Percentiles rank a stretch among this genome's conserved stretches.
Conservation (phyloP, 2,113 vertebrate genomes). For the Amia ocellicauda region DNA sequence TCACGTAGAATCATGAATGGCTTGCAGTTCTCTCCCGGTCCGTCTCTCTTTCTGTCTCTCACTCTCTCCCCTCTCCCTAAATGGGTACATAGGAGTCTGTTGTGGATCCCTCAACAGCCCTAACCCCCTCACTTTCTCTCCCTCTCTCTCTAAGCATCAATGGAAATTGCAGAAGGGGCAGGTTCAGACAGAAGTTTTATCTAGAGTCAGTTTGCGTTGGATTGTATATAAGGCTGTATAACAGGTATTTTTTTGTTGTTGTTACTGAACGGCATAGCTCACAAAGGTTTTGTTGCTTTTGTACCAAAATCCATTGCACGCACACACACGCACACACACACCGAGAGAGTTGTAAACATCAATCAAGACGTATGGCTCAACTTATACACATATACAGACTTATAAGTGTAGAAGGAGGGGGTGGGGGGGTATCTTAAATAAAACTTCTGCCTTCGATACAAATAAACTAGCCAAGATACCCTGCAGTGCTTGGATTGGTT, state of each 20-base stretch:
- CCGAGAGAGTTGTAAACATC: constrained; percentile 58
- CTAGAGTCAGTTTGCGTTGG: constrained; percentile 47
- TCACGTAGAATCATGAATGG: constrained; percentile 65
- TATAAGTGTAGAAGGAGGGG: constrained; percentile 32
- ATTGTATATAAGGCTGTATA: constrained; percentile 39
- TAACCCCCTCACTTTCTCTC: constrained; percentile 23
- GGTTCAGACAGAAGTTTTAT: constrained; percentile 40
- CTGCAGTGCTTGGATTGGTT: neutral
- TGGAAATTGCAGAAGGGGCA: constrained; percentile 41
- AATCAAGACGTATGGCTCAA: constrained; percentile 42
- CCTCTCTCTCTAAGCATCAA: constrained; percentile 44
- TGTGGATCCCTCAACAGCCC: constrained; percentile 51
- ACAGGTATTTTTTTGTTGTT: constrained; percentile 12
- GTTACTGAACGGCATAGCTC: constrained; percentile 2
- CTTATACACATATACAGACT: constrained; percentile 40
- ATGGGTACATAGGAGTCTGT: constrained; percentile 10
- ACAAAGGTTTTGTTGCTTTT: constrained; percentile 35
- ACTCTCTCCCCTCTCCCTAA: constrained; percentile 11
- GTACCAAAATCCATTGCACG: constrained; percentile 44
- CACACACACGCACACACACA: constrained; percentile 31
- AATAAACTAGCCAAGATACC: neutral
- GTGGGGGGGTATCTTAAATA: constrained; percentile 6
- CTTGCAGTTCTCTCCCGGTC: too few relatives aligned
- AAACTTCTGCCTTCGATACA: neutral
- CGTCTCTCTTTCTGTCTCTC: too few relatives aligned